These are phyloP conservation scores for Benthochromis sp. DNA, from an alignment of 2,113 vertebrate species.

Conservation along the genomic window DNA sequence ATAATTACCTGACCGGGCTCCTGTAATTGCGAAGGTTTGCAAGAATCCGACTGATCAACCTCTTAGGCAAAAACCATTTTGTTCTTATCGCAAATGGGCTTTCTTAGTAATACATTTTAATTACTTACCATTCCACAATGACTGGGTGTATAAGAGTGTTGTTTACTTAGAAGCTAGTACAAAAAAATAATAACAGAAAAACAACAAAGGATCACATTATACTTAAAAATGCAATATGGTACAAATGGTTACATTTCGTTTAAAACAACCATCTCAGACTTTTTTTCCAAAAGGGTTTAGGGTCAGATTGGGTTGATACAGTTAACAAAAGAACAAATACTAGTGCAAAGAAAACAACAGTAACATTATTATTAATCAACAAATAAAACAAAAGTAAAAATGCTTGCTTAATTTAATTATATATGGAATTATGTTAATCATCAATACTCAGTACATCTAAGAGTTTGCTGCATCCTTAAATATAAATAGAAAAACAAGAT, in stretches of 20 bases:
- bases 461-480: background rate
- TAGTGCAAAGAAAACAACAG: background rate
- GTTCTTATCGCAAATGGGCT: background rate
- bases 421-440: slow-evolving; percentile 13
- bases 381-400: background rate
- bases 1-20: background rate
- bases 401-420: background rate
- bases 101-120: background rate
- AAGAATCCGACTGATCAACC: background rate
- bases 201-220: background rate
- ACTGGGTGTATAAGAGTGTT: slow-evolving; percentile 84
- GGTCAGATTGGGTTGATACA: background rate
- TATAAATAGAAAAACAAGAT: background rate
- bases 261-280: background rate
- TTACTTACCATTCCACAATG: slow-evolving; percentile 89
- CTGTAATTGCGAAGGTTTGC: background rate
- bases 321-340: background rate
- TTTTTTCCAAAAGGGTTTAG: background rate
- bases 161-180: slow-evolving; percentile 81
- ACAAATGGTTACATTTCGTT: background rate
- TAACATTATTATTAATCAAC: background rate
- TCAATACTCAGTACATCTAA: background rate
- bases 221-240: background rate
- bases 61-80: background rate
- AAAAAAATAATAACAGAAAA: background rate